phyloP scores from a whole-genome alignment of 1,140 invertebrate species.

The Maconellicoccus hirsutus region DNA sequence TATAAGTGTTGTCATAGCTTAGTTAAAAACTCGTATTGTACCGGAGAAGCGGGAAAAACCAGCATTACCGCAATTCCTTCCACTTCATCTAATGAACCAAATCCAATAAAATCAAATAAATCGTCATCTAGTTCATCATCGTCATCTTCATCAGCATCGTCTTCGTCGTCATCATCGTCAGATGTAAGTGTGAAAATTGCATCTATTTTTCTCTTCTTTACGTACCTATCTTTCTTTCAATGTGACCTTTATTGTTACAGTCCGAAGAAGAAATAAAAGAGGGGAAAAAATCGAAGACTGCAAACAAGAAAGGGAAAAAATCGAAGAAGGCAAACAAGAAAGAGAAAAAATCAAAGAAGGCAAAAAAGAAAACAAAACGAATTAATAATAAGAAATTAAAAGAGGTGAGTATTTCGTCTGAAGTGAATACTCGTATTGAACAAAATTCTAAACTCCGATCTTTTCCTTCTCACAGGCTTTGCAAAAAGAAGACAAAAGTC shows the following conservation, averaged over 20 bases:
- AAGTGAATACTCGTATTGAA: not conserved
- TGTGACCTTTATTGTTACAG: not conserved
- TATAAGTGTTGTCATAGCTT: slow-evolving; percentile 92
- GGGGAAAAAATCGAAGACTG: slow-evolving; percentile 46
- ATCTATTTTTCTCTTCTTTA: slow-evolving; percentile 23
- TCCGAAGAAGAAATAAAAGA: slow-evolving; percentile 52
- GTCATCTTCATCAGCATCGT: not conserved
- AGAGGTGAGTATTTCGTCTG: slow-evolving; percentile 29
- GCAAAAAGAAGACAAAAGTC: slow-evolving; percentile 43
- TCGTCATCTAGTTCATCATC: not conserved
- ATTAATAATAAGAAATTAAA: slow-evolving; percentile 39
- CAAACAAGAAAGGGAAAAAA: slow-evolving; percentile 40
- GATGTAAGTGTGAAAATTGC: slow-evolving; percentile 17
- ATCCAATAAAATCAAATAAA: not conserved
- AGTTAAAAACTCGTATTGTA: slow-evolving; percentile 81
- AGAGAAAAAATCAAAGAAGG: slow-evolving; percentile 32
- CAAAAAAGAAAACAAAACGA: slow-evolving; percentile 32
- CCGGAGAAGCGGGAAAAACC: slow-evolving; percentile 62
- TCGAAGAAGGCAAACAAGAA: slow-evolving; percentile 41
- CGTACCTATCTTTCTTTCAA: no score
- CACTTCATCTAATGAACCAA: not conserved
- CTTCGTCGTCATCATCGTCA: not conserved
- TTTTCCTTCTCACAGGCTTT: not conserved
- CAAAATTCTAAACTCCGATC: not conserved
- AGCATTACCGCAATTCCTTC: not conserved